Evolutionary conservation across 1,140 invertebrate species (phyloP).

Genomic region (Liolophura sinensis): DNA sequence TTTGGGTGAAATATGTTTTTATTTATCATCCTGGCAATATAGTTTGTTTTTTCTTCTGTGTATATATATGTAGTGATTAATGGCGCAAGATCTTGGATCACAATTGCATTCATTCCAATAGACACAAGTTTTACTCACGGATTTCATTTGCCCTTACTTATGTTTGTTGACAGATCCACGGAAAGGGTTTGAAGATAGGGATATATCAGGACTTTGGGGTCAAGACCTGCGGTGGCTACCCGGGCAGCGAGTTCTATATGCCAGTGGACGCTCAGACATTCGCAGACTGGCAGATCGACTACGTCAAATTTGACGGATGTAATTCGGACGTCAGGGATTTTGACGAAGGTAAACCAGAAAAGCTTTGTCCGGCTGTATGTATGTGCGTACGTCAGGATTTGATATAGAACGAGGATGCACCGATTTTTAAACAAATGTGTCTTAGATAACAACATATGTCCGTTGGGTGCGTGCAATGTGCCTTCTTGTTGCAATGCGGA

Average conservation of each 20-base stretch:
- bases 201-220: conserved; percentile 97
- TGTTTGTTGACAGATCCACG: conserved; percentile 74
- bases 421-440: too few relatives aligned
- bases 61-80: too few relatives aligned
- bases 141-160: not conserved
- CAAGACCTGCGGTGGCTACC: conserved; percentile 89
- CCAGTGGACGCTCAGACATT: conserved; percentile 86
- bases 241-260: conserved; percentile 85
- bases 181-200: conserved; percentile 89
- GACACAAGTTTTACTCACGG: not conserved
- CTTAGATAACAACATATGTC: too few relatives aligned
- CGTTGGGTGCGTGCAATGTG: too few relatives aligned
- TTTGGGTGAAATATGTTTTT: too few relatives aligned
- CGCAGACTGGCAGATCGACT: conserved; percentile 93
- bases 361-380: too few relatives aligned
- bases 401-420: too few relatives aligned
- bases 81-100: too few relatives aligned
- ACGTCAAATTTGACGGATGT: conserved; percentile 94
- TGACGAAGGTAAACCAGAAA: conserved; percentile 25
- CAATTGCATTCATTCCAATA: not conserved
- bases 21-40: too few relatives aligned
- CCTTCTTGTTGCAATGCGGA: too few relatives aligned
- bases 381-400: too few relatives aligned
- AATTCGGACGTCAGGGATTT: conserved; percentile 72
- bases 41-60: too few relatives aligned